phyloP scores from a whole-genome alignment of 2,113 vertebrate genomes.

The Caloenas nicobarica region DNA sequence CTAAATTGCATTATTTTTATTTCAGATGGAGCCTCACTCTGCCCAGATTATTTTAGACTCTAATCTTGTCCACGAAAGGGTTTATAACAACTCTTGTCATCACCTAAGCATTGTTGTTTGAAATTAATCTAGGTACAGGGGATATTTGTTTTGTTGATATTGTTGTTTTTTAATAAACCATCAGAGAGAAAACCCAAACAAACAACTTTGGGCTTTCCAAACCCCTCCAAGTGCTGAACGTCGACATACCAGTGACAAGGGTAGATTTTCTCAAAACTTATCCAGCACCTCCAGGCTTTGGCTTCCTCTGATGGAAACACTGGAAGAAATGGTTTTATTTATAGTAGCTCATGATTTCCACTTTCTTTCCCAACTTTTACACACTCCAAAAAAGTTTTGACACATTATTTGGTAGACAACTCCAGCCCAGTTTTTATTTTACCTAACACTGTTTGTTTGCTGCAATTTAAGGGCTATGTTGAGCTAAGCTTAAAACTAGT shows the following conservation, averaged over 20 bases:
- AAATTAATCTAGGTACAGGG: neutral
- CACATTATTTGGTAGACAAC: neutral
- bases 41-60: neutral
- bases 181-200: neutral
- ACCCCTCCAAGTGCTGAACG: neutral
- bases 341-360: conserved; percentile 28
- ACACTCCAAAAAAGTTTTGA: neutral
- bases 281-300: neutral
- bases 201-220: neutral
- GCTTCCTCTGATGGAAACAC: conserved; percentile 2
- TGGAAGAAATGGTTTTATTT: neutral
- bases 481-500: neutral
- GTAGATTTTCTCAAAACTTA: neutral
- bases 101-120: neutral
- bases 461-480: neutral
- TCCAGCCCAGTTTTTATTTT: neutral
- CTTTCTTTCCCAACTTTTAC: neutral
- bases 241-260: neutral
- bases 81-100: neutral
- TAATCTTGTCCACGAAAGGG: neutral
- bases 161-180: neutral
- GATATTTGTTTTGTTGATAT: neutral
- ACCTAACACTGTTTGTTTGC: neutral
- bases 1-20: neutral
- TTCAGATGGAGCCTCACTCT: neutral